Evolutionary conservation across 2,797 vertebrate species (phyloP).

Genomic region (Notolabrus celidotus): DNA sequence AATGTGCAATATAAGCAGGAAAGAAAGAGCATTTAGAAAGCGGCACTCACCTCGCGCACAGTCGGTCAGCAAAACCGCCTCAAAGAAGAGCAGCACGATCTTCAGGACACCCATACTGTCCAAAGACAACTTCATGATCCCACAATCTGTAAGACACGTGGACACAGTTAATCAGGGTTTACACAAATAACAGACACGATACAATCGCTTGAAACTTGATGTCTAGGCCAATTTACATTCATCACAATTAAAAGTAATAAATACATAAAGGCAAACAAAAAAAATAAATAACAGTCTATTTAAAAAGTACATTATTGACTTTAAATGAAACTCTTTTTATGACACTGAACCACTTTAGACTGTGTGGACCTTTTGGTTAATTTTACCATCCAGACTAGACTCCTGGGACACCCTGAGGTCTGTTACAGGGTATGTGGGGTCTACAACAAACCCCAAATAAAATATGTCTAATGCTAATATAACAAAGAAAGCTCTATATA

Average conservation of each 20-base stretch:
- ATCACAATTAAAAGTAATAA: too few species aligned
- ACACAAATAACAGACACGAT: slow-evolving; percentile 4
- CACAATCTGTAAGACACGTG: slow-evolving; percentile 68
- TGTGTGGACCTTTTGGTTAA: not conserved
- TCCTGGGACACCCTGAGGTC: slow-evolving; percentile 5
- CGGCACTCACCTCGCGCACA: slow-evolving; percentile 77
- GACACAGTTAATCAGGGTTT: slow-evolving; percentile 27
- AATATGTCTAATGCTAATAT: not conserved
- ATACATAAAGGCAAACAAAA: too few species aligned
- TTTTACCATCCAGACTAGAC: slow-evolving; percentile 18
- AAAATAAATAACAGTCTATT: too few species aligned
- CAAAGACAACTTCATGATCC: slow-evolving; percentile 66
- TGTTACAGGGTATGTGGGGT: not conserved
- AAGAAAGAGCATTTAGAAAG: slow-evolving; percentile 16
- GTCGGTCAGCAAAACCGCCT: slow-evolving; percentile 74
- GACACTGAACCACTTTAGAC: not conserved
- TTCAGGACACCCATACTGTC: slow-evolving; percentile 75
- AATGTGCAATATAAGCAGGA: slow-evolving; percentile 1
- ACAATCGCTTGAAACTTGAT: too few species aligned
- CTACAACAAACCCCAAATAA: not conserved
- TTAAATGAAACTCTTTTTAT: too few species aligned
- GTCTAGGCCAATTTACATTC: too few species aligned
- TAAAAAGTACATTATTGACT: too few species aligned
- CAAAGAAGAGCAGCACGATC: slow-evolving; percentile 73
- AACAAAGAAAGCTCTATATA: too few species aligned